Conservation (phyloP, 2,113 vertebrate species). For the Platysteira castanea region DNA sequence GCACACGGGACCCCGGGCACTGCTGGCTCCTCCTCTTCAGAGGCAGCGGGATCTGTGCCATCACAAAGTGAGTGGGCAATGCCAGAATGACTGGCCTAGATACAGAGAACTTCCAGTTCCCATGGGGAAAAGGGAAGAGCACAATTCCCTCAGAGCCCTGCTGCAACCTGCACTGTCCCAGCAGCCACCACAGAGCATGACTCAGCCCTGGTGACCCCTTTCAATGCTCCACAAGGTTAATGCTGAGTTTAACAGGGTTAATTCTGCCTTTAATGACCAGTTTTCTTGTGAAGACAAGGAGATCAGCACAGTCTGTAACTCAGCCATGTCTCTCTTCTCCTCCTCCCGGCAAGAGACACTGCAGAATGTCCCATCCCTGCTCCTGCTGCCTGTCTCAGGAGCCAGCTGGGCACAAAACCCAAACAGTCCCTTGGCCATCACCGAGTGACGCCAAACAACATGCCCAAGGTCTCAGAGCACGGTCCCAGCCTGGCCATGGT, state of each 20-base stretch:
- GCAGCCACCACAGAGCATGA: neutral
- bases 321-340: neutral
- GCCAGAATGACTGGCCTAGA: neutral
- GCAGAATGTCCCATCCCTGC: neutral
- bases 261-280: neutral
- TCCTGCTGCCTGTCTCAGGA: neutral
- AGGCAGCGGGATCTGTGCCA: neutral
- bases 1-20: rapidly evolving
- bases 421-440: neutral
- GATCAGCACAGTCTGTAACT: neutral
- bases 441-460: neutral
- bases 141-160: neutral
- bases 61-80: neutral
- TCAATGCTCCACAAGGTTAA: neutral
- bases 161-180: neutral
- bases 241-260: neutral
- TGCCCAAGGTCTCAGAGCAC: neutral
- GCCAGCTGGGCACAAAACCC: neutral
- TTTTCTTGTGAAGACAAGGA: neutral
- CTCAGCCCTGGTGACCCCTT: neutral
- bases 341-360: neutral
- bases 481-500: neutral
- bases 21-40: neutral
- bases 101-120: neutral
- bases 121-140: neutral